Conservation (phyloP, 2,888 invertebrate species). For the Timandra comae region DNA sequence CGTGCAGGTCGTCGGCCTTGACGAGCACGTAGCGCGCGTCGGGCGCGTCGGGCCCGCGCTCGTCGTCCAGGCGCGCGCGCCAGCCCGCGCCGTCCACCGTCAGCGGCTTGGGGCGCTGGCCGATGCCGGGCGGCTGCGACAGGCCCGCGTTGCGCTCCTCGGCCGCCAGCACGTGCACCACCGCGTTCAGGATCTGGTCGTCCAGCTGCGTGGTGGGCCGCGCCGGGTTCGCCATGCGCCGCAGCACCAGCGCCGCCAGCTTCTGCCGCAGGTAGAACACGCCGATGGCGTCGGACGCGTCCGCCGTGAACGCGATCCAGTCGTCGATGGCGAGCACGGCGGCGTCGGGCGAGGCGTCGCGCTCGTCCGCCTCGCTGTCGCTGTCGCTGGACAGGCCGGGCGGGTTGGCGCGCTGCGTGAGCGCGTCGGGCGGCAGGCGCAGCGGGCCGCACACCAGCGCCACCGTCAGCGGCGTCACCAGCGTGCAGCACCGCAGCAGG, state of each 20-base stretch:
- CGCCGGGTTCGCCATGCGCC: constrained; percentile 77
- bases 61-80: constrained; percentile 36
- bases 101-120: constrained; percentile 84
- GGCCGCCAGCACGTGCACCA: constrained; percentile 80
- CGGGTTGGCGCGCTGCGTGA: constrained; percentile 62
- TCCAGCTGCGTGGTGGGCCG: constrained; percentile 77
- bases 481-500: constrained; percentile 86
- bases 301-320: constrained; percentile 84
- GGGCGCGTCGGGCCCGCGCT: constrained; percentile 45
- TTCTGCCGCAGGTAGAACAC: constrained; percentile 83
- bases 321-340: constrained; percentile 80
- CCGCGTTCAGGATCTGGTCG: constrained; percentile 81
- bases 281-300: constrained; percentile 80
- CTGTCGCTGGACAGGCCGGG: constrained; percentile 66
- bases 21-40: constrained; percentile 75
- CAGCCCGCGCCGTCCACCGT: constrained; percentile 37
- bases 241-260: constrained; percentile 81
- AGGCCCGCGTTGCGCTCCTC: constrained; percentile 84
- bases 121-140: constrained; percentile 84
- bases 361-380: constrained; percentile 63
- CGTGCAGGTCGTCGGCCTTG: constrained; percentile 74
- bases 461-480: constrained; percentile 88
- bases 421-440: constrained; percentile 70
- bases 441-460: constrained; percentile 86
- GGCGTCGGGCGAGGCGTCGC: constrained; percentile 49